phyloP scores from a whole-genome alignment of 2,888 invertebrate species.

The Pimpla rufipes region DNA sequence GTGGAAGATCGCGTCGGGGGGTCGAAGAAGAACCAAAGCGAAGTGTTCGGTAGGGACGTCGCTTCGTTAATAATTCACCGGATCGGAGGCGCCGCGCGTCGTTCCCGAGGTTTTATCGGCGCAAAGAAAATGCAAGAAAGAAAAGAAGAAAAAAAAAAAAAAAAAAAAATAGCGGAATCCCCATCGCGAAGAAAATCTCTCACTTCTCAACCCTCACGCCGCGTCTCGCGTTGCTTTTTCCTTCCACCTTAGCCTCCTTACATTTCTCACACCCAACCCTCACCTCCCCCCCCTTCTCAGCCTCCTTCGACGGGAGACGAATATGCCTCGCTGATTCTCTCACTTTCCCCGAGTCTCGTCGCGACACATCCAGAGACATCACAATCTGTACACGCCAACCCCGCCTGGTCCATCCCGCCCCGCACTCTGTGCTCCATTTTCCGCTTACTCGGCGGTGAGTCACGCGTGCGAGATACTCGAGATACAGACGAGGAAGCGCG shows the following conservation, averaged over 20 bases:
- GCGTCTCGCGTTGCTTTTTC: slow-evolving; percentile 12
- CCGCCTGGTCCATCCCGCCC: slow-evolving; percentile 54
- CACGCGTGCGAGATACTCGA: slow-evolving; percentile 59
- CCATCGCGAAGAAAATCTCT: slow-evolving; percentile 49
- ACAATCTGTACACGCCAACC: slow-evolving; percentile 67
- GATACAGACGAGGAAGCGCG: slow-evolving; percentile 30
- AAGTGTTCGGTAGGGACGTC: slow-evolving; percentile 38
- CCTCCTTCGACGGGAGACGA: neutral
- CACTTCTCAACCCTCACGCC: slow-evolving; percentile 27
- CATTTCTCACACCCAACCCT: slow-evolving; percentile 37
- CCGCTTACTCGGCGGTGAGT: slow-evolving; percentile 66
- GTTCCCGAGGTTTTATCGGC: slow-evolving; percentile 69
- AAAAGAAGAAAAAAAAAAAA: slow-evolving; percentile 56
- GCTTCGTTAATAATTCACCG: slow-evolving; percentile 73
- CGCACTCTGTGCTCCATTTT: slow-evolving; percentile 60
- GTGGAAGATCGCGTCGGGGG: slow-evolving; percentile 37
- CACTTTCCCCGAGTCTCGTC: slow-evolving; percentile 27
- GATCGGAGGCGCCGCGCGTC: slow-evolving; percentile 63
- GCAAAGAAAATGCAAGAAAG: slow-evolving; percentile 41
- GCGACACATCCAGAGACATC: slow-evolving; percentile 49
- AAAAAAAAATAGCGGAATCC: slow-evolving; percentile 31
- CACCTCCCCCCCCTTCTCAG: neutral
- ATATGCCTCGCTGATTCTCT: slow-evolving; percentile 44
- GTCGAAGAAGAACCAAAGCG: slow-evolving; percentile 18
- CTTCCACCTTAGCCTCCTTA: slow-evolving; percentile 40